These are phyloP conservation scores for Gobius niger DNA, from an alignment of 2,113 vertebrate genomes.

Conservation along the genomic window DNA sequence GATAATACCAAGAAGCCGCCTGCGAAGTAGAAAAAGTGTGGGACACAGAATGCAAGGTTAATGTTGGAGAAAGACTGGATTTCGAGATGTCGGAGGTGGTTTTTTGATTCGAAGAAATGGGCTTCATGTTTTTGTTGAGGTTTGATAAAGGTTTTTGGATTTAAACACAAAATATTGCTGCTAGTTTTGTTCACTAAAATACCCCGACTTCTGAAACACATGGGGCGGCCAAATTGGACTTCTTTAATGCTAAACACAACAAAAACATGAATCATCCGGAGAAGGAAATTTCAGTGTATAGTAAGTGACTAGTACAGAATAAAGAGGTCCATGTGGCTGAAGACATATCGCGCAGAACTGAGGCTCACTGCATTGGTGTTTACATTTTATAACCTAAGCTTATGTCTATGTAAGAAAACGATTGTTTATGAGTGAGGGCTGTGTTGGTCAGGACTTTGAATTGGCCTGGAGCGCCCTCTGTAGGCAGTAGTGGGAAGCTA, in stretches of 20 bases:
- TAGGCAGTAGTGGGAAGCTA: no score
- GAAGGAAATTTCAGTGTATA: constrained; percentile 25
- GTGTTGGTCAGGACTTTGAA: no score
- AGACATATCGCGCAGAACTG: no score
- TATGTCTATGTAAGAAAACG: no score
- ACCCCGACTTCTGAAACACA: no score
- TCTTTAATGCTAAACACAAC: constrained; percentile 36
- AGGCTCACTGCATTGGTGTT: no score
- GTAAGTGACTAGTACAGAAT: constrained; percentile 6
- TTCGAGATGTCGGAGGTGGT: background rate
- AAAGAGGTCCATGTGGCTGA: constrained; percentile 13
- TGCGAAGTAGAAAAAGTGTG: constrained; percentile 61
- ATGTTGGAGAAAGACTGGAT: background rate
- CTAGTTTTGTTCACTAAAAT: background rate
- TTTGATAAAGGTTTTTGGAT: background rate
- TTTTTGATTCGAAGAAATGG: background rate
- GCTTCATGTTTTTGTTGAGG: constrained; percentile 59
- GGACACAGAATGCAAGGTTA: background rate
- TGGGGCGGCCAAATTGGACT: no score
- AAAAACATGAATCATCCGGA: constrained; percentile 55
- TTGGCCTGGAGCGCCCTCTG: no score
- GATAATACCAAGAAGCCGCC: constrained; percentile 99
- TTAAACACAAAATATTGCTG: no score
- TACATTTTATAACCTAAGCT: no score
- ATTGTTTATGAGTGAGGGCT: no score